These are phyloP conservation scores for Drosophila asahinai DNA, from an alignment of 1,140 invertebrate genomes.

Conservation along the genomic window DNA sequence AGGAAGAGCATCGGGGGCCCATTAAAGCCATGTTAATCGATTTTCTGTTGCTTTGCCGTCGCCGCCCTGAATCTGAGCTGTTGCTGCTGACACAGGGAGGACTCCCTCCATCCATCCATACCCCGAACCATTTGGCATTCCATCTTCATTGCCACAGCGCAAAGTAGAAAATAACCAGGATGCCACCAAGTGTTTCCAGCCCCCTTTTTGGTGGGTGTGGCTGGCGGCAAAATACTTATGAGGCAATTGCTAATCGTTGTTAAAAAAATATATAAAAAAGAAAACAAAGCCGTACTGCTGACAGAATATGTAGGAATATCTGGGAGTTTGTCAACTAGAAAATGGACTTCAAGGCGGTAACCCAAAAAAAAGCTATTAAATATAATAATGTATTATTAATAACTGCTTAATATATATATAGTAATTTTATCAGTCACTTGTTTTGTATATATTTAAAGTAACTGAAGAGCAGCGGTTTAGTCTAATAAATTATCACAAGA, in stretches of 20 bases:
- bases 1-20: constrained; percentile 2
- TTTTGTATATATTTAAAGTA: no score
- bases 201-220: constrained; percentile 11
- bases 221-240: constrained; percentile 13
- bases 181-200: constrained; percentile 36
- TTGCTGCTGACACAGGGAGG: constrained; percentile 46
- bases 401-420: no score
- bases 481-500: no score
- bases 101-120: not conserved
- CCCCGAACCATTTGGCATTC: not conserved
- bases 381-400: no score
- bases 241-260: constrained; percentile 42
- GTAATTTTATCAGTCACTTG: no score
- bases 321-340: not conserved
- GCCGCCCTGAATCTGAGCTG: constrained; percentile 29
- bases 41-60: constrained; percentile 69
- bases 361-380: no score
- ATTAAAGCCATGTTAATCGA: constrained; percentile 79
- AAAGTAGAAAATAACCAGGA: constrained; percentile 69
- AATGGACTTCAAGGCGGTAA: not conserved
- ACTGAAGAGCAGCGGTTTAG: no score
- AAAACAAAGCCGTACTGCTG: not conserved
- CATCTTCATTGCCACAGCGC: constrained; percentile 4
- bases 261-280: not conserved
- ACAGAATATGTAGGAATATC: not conserved